Evolutionary conservation across 2,888 invertebrate species (phyloP), one percentile per base, ranked within the genome.

Genomic region (Agrochola circellaris): DNA sequence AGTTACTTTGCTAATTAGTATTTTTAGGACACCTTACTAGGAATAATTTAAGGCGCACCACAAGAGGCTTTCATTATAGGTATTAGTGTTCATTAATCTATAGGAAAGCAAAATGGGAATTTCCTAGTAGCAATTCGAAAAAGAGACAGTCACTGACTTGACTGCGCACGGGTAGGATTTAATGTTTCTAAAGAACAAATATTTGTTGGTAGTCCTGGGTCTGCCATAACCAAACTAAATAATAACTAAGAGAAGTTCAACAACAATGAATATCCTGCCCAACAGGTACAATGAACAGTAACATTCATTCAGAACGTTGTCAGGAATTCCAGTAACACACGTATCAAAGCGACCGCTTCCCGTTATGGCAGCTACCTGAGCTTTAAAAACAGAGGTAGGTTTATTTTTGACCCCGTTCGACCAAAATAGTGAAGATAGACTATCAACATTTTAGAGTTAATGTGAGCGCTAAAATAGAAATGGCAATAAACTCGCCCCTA

Each of bases 301-400:
- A 15, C 54, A 26, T 72, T 58, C 34, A 67, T 66, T 68, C 45
- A 62, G 7, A 64, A 61, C 34, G n/a, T 48, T 51, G 45, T 58
- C 26, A 26, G 65, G 60, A 48, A 76, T 76, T 58, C 56, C 69
- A 71, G 13, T 20, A 51, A 73, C 23, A 48, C 48, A 67, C 2
- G 42, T 45, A 72, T 11, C 73, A 38, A 64, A 58, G 38, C 58
- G 62, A 42, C 60, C 73, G 51, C n/a, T 30, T 60, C 8, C 66
- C 11, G 54, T 38, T 48, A 2, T 2, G 5, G 11, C 5, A 20
- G 17, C 74, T 83, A 83, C 82, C 86, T 82, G 83, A 42, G 5
- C n/a, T 51, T 26, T 48, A 75, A 64, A 73, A 81, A 81, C 73
- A 23, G 62, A 71, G 70, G 75, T 71, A 75, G 34, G 1, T 61